Conservation (phyloP, 2,888 invertebrate species). For the Spodoptera littoralis region DNA sequence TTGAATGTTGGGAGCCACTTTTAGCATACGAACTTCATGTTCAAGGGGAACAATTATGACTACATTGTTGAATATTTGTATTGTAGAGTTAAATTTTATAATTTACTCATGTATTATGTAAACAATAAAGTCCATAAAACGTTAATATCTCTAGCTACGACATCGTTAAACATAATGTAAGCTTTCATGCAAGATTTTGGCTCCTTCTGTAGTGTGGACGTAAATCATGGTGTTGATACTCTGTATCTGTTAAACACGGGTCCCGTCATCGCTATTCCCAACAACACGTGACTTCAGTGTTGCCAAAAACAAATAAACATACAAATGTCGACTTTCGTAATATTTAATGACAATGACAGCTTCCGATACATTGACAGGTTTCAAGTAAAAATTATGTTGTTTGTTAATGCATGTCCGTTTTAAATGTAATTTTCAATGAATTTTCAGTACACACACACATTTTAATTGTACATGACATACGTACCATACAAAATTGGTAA, state of each 20-base stretch:
- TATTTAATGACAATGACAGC: conserved; percentile 36
- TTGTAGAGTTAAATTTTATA: no score
- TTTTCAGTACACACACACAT: not conserved
- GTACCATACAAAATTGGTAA: no score
- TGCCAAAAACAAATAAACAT: conserved; percentile 59
- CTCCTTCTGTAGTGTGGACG: conserved; percentile 29
- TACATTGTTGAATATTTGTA: no score
- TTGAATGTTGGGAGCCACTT: no score
- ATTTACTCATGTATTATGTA: no score
- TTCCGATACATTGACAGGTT: conserved; percentile 32
- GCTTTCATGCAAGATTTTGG: conserved; percentile 29
- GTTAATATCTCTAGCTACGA: conserved; percentile 6
- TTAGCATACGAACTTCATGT: no score
- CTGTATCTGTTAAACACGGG: conserved; percentile 30
- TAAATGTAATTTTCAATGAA: not conserved
- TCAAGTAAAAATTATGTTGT: not conserved
- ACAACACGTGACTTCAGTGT: conserved; percentile 55
- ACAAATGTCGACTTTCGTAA: conserved; percentile 51
- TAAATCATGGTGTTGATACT: conserved; percentile 42
- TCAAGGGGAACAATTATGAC: no score
- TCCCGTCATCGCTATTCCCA: conserved; percentile 63
- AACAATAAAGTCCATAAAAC: conserved; percentile 5
- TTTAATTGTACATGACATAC: not conserved
- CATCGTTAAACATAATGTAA: conserved; percentile 34
- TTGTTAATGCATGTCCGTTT: not conserved